Base-by-base conservation (phyloP, 37 sponge, comb jelly and placozoan species). In the Theonella swinhoei region DNA sequence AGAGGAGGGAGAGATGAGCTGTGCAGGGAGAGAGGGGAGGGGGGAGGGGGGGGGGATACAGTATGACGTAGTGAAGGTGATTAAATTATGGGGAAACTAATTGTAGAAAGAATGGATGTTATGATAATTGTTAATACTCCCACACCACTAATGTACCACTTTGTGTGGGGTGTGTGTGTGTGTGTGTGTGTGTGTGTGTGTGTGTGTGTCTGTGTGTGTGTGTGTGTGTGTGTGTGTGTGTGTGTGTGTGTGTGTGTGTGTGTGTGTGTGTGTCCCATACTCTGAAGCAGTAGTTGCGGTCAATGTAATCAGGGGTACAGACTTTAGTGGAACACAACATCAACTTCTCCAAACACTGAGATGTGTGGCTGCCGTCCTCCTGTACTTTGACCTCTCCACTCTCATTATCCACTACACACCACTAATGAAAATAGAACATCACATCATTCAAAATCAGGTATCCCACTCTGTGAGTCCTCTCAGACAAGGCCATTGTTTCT, bases 251-350 rank as follows among this genome's bases (percentile, higher is more conserved):
- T 66, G 67, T 66, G 31, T 66, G 67, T 7, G 7, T 19, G 67
- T 7, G 23, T 66, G 67, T 66, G 31, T 19, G 31, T n/a, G n/a
- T n/a, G 7, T 33, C 11, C n/a, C 87, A 82, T 40, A 91, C 96
- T 62, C 90, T 78, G 75, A 96, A 88, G 60, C 96, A 96, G 74
- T 39, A 82, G 91, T 96, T 93, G 42, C 94, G 77, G 65, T 96
- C 96, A 31, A 85, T 82, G 69, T 78, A 87, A 29, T 83, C 81
- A 0, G 88, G 89, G 14, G 72, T 70, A 54, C 89, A 90, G 20
- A 79, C 28, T 58, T 85, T 88, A 43, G 85, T 88, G 43, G 84
- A 62, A 58, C 94, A 93, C 19, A 96, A 76, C 77, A 87, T 77
- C 42, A 96, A 91, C 62, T 90, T 86, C 71, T 86, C 91, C 47